These are phyloP conservation scores for Pteromalus puparum DNA, from an alignment of 1,140 invertebrate species.

Conservation along the genomic window DNA sequence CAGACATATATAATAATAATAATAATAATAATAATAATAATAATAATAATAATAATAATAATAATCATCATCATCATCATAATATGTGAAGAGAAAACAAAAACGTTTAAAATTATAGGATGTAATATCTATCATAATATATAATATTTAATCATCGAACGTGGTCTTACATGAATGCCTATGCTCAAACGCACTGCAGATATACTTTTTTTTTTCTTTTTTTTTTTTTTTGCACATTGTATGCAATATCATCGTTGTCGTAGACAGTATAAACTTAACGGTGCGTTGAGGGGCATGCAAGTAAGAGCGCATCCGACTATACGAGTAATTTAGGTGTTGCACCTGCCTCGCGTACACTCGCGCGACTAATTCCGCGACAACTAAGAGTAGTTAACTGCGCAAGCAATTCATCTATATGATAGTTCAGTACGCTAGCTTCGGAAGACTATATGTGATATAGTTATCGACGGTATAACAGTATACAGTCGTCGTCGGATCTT, in stretches of 20 bases:
- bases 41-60: no score
- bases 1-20: conserved; percentile 14
- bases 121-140: conserved; percentile 14
- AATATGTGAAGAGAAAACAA: background rate
- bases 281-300: conserved; percentile 72
- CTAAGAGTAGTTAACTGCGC: background rate
- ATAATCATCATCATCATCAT: background rate
- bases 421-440: background rate
- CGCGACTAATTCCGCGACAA: conserved; percentile 45
- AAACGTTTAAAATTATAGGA: conserved; percentile 28
- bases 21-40: no score
- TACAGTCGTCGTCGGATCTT: background rate
- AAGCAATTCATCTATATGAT: background rate
- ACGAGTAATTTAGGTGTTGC: conserved; percentile 55
- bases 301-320: conserved; percentile 72
- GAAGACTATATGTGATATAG: background rate
- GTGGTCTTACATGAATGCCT: conserved; percentile 73
- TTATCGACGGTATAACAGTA: no score
- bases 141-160: conserved; percentile 52
- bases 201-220: conserved; percentile 36
- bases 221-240: background rate
- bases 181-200: conserved; percentile 63
- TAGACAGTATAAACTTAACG: conserved; percentile 49
- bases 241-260: conserved; percentile 7
- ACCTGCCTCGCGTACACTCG: conserved; percentile 66